Percentiles rank a stretch among this genome's conserved stretches.
phyloP scores from a whole-genome alignment of 2,797 vertebrate genomes.

The Scomberomorus guttatus region DNA sequence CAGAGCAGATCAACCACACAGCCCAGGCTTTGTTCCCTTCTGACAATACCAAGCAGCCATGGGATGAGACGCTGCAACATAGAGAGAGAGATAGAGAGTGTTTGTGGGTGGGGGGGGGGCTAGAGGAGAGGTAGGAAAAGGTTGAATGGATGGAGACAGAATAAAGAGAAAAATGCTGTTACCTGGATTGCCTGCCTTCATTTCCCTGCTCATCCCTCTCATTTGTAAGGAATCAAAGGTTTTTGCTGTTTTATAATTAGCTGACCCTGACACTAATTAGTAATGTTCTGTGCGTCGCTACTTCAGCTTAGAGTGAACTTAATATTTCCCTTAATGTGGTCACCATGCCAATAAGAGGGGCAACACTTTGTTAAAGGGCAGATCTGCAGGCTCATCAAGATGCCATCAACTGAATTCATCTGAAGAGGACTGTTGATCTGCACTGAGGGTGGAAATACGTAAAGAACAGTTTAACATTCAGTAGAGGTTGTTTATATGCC shows the following conservation, averaged over 20 bases:
- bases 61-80: slow-evolving; percentile 17
- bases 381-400: slow-evolving; percentile 43
- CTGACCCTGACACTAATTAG: slow-evolving; percentile 80
- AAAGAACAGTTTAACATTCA: neutral
- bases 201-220: slow-evolving; percentile 36
- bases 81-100: slow-evolving; percentile 13
- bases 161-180: slow-evolving; percentile 27
- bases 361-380: slow-evolving; percentile 25
- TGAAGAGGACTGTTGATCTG: slow-evolving; percentile 20
- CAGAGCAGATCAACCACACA: slow-evolving; percentile 60
- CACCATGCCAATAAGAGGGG: slow-evolving; percentile 42
- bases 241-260: slow-evolving; percentile 78
- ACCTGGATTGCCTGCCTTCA: slow-evolving; percentile 47
- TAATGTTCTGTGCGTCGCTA: slow-evolving; percentile 64
- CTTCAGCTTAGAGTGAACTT: slow-evolving; percentile 71
- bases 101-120: neutral
- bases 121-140: slow-evolving; percentile 17
- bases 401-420: slow-evolving; percentile 18
- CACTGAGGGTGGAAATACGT: neutral
- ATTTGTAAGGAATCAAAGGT: slow-evolving; percentile 78
- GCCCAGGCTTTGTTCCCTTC: slow-evolving; percentile 31
- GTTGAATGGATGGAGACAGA: slow-evolving; percentile 27
- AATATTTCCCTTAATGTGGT: slow-evolving; percentile 67
- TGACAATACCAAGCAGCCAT: slow-evolving; percentile 47
- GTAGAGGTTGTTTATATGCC: neutral